Evolutionary conservation across 2,113 vertebrate species (phyloP).

Genomic region (Dendrocopos noguchii): DNA sequence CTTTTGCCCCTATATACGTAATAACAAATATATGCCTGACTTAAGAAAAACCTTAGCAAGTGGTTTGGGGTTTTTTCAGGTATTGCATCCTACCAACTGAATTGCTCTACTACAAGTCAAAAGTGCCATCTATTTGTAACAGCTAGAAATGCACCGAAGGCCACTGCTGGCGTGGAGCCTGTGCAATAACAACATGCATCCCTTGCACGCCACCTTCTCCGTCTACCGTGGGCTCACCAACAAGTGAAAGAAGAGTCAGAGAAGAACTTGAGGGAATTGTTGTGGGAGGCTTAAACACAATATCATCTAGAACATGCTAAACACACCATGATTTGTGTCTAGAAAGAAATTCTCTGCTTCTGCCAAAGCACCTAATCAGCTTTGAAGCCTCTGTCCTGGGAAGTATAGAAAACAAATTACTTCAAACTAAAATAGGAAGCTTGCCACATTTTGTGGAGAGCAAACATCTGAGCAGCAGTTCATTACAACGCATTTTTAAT

Average conservation of each 20-base stretch:
- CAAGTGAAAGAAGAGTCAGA: not conserved
- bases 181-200: not conserved
- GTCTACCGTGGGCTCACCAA: not conserved
- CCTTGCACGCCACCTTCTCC: not conserved
- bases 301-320: accelerated
- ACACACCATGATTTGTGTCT: accelerated
- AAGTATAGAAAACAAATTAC: not conserved
- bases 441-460: not conserved
- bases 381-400: not conserved
- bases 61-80: not conserved
- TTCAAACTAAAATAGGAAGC: not conserved
- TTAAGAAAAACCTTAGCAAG: slow-evolving; percentile 9
- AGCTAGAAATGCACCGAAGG: slow-evolving; percentile 74
- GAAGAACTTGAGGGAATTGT: not conserved
- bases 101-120: slow-evolving; percentile 72
- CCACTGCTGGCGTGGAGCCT: not conserved
- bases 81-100: not conserved
- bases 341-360: not conserved
- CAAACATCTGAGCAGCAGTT: not conserved
- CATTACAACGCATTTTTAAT: not conserved
- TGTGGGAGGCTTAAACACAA: not conserved
- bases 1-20: slow-evolving; percentile 56
- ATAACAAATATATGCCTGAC: slow-evolving; percentile 49
- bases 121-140: slow-evolving; percentile 84
- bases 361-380: not conserved